Evolutionary conservation across 2,113 vertebrate species (phyloP).

Genomic region (Picathartes gymnocephalus): DNA sequence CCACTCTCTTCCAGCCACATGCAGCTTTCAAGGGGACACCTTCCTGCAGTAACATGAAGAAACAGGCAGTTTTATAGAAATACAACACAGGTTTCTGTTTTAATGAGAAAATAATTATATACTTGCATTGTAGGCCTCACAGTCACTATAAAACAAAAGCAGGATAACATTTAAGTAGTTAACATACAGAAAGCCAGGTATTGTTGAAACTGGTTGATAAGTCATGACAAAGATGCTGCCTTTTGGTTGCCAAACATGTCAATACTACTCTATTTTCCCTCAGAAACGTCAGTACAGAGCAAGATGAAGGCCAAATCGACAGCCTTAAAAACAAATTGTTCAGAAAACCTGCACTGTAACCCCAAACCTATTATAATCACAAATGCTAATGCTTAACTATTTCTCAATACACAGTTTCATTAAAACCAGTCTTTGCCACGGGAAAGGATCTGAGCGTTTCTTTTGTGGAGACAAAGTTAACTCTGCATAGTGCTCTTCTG

Average conservation of each 20-base stretch:
- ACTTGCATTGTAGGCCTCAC: slow-evolving; percentile 86
- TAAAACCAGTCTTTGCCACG: slow-evolving; percentile 66
- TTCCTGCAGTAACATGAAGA: neutral
- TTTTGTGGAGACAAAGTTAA: slow-evolving; percentile 67
- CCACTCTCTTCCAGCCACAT: neutral
- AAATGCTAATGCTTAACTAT: slow-evolving; percentile 70
- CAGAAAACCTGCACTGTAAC: slow-evolving; percentile 63
- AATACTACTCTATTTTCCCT: slow-evolving; percentile 33
- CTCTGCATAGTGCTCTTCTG: slow-evolving; percentile 61
- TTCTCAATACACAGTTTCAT: slow-evolving; percentile 63
- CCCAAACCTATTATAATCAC: slow-evolving; percentile 64
- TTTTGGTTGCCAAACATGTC: slow-evolving; percentile 45
- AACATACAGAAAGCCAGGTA: slow-evolving; percentile 80
- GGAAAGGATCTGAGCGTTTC: slow-evolving; percentile 50
- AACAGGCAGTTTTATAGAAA: slow-evolving; percentile 45
- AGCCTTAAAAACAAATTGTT: slow-evolving; percentile 58
- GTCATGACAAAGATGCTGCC: slow-evolving; percentile 57
- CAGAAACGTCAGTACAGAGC: slow-evolving; percentile 39
- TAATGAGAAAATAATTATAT: slow-evolving; percentile 99
- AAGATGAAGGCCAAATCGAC: slow-evolving; percentile 58
- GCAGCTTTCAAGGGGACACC: neutral
- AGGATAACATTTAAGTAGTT: slow-evolving; percentile 87
- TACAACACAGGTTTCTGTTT: slow-evolving; percentile 79
- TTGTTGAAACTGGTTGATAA: slow-evolving; percentile 60
- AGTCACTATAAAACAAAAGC: slow-evolving; percentile 90